Evolutionary conservation across 1,140 invertebrate genomes (phyloP).

Genomic region (Danaus melanippus): DNA sequence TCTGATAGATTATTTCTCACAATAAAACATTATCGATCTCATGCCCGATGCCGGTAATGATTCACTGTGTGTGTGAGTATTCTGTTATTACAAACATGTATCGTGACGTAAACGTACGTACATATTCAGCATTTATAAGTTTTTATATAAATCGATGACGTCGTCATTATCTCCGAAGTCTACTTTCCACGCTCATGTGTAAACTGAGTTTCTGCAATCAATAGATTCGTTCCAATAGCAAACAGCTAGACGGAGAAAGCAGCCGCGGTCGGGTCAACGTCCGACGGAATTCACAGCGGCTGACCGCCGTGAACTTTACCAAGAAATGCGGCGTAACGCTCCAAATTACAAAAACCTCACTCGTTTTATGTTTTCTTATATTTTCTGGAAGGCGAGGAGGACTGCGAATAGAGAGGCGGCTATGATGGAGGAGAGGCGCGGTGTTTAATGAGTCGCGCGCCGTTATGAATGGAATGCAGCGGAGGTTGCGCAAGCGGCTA

Average conservation of each 20-base stretch:
- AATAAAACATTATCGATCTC: conserved; percentile 6
- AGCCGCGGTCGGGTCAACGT: conserved; percentile 56
- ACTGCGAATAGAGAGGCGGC: not conserved
- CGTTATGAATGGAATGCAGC: conserved; percentile 68
- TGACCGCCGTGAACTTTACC: conserved; percentile 63
- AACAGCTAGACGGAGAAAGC: conserved; percentile 65
- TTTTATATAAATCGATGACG: too few relatives aligned
- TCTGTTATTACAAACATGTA: too few relatives aligned
- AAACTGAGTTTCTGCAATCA: conserved; percentile 71
- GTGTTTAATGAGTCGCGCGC: conserved; percentile 39
- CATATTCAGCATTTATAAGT: too few relatives aligned
- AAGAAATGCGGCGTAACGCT: conserved; percentile 67
- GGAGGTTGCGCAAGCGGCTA: conserved; percentile 60
- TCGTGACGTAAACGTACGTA: too few relatives aligned
- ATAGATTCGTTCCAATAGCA: conserved; percentile 72
- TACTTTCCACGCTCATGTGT: conserved; percentile 69
- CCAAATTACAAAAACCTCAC: conserved; percentile 62
- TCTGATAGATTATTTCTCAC: conserved; percentile 2
- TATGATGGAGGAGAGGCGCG: too few relatives aligned
- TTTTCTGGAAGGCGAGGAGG: conserved; percentile 44
- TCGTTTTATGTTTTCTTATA: conserved; percentile 46
- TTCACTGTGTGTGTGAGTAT: too few relatives aligned
- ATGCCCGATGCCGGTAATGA: conserved; percentile 2
- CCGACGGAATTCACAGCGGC: conserved; percentile 62
- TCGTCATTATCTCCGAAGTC: conserved; percentile 18